A percentile compares a stretch with the other conserved stretches of the same genome.
phyloP scores from a whole-genome alignment of 2,797 vertebrate genomes.

The Amblyopsis hoosieri region DNA sequence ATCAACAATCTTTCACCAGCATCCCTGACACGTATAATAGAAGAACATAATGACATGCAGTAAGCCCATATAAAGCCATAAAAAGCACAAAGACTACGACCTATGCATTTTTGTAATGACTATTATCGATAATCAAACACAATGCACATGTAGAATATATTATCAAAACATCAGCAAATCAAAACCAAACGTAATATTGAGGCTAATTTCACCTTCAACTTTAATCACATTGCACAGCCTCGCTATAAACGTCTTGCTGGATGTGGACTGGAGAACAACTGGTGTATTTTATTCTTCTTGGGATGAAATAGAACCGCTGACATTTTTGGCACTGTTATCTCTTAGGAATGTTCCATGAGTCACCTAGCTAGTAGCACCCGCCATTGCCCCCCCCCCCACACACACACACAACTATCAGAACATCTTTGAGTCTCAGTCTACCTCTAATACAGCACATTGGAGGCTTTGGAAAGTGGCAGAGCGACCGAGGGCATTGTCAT shows the following conservation, averaged over 20 bases:
- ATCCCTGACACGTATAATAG: too few species aligned
- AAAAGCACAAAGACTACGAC: too few species aligned
- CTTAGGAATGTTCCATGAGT: constrained; percentile 61
- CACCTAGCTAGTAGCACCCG: constrained; percentile 28
- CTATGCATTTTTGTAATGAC: too few species aligned
- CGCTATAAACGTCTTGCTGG: too few species aligned
- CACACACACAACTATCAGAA: constrained; percentile 7
- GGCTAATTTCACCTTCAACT: too few species aligned
- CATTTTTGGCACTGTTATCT: constrained; percentile 14
- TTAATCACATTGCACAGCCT: too few species aligned
- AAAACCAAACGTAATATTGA: too few species aligned
- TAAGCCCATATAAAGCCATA: too few species aligned
- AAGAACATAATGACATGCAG: too few species aligned
- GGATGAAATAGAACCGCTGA: constrained; percentile 29
- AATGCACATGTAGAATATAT: too few species aligned
- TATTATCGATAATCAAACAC: too few species aligned
- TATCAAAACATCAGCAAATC: neutral
- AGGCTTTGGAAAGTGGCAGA: neutral
- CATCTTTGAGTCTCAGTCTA: constrained; percentile 12
- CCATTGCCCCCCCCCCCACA: constrained; percentile 14
- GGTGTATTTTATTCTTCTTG: neutral
- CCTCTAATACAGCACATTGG: constrained; percentile 25
- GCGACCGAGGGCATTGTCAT: constrained; percentile 41
- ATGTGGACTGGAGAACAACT: neutral
- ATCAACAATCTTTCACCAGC: too few species aligned